Evolutionary conservation across 2,797 vertebrate genomes (phyloP).

Genomic region (Catostomus latipinnis): DNA sequence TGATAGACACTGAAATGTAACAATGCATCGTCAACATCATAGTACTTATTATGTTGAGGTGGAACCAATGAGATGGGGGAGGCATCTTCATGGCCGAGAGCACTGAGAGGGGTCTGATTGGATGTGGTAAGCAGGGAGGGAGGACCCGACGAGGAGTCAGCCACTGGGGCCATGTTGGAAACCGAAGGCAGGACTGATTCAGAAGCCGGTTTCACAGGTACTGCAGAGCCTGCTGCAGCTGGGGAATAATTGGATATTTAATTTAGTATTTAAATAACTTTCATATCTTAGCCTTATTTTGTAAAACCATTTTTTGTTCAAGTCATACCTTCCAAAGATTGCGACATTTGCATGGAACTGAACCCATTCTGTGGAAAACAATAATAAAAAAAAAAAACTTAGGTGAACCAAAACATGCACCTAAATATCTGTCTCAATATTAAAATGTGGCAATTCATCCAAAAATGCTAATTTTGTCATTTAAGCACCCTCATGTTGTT

Average conservation of each 20-base stretch:
- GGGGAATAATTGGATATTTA: background rate
- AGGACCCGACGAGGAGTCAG: constrained; percentile 83
- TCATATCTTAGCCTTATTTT: too few species aligned
- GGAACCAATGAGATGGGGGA: constrained; percentile 80
- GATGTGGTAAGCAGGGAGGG: constrained; percentile 85
- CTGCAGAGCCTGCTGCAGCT: constrained; percentile 89
- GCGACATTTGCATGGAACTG: constrained; percentile 88
- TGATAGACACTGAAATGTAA: background rate
- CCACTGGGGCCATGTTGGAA: constrained; percentile 84
- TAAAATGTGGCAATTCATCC: too few species aligned
- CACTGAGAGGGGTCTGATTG: constrained; percentile 83
- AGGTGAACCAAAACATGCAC: background rate
- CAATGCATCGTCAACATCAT: background rate
- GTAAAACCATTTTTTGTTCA: too few species aligned
- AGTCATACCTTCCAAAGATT: constrained; percentile 89
- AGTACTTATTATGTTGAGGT: constrained; percentile 89
- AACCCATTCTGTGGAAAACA: constrained; percentile 88
- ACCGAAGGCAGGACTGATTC: constrained; percentile 86
- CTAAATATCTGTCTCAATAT: too few species aligned
- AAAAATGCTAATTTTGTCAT: too few species aligned
- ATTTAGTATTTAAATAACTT: background rate
- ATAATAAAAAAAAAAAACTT: constrained; percentile 53
- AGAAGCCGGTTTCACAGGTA: constrained; percentile 82
- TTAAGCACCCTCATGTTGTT: too few species aligned
- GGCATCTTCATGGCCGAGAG: constrained; percentile 90